These are phyloP conservation scores for Podocnemis expansa DNA, from an alignment of 2,113 vertebrate genomes.

Conservation along the genomic window DNA sequence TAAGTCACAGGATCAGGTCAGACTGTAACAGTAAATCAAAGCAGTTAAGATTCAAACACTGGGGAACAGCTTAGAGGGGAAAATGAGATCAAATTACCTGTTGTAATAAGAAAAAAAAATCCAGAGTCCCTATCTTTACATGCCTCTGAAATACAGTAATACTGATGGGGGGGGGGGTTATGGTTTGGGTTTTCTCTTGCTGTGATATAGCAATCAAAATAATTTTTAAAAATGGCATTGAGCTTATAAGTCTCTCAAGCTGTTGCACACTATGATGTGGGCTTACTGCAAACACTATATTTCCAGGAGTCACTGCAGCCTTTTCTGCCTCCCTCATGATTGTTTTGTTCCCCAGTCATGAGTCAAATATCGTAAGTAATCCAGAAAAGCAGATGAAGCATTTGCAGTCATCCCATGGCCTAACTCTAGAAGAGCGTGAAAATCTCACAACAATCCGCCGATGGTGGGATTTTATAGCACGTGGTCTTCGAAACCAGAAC, in stretches of 20 bases:
- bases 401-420: neutral
- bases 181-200: neutral
- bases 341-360: neutral
- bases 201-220: neutral
- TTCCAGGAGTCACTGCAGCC: constrained; percentile 23
- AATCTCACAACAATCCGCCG: neutral
- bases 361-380: constrained; percentile 37
- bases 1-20: too few relatives aligned
- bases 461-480: neutral
- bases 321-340: constrained; percentile 11
- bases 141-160: too few relatives aligned
- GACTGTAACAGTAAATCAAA: too few relatives aligned
- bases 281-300: neutral
- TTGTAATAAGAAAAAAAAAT: too few relatives aligned
- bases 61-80: too few relatives aligned
- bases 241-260: neutral
- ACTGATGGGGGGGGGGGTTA: too few relatives aligned
- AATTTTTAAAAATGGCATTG: neutral
- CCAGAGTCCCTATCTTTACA: too few relatives aligned
- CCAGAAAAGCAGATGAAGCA: neutral
- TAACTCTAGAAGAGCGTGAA: neutral
- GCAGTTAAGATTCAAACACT: too few relatives aligned
- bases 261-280: rapidly evolving
- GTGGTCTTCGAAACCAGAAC: neutral
- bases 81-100: too few relatives aligned